These are phyloP conservation scores for Nomada lathburiana DNA, from an alignment of 2,888 invertebrate genomes.

Conservation along the genomic window DNA sequence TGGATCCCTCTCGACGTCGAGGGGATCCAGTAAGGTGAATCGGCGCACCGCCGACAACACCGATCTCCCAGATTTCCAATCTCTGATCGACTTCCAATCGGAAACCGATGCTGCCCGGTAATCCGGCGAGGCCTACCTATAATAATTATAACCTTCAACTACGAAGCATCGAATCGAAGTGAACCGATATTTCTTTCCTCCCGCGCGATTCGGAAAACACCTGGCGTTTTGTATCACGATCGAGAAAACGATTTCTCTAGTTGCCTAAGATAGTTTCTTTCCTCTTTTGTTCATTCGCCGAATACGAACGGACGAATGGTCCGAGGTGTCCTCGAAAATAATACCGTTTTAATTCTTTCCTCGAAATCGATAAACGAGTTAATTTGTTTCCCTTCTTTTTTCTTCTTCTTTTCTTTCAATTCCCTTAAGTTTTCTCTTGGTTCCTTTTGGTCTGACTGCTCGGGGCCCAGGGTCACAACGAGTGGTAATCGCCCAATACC, in stretches of 20 bases:
- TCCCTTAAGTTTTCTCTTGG: slow-evolving; percentile 80
- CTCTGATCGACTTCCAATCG: not conserved
- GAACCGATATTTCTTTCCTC: not conserved
- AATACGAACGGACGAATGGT: not conserved
- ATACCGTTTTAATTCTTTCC: slow-evolving; percentile 2
- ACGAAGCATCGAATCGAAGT: not conserved
- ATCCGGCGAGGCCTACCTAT: not conserved
- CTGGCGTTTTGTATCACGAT: not conserved
- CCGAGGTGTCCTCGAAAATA: not conserved
- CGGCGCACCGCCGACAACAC: too few relatives aligned
- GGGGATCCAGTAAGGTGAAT: not conserved
- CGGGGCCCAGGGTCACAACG: slow-evolving; percentile 84
- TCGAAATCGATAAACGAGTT: not conserved
- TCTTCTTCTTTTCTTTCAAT: too few relatives aligned
- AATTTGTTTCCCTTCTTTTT: not conserved
- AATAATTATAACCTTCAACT: not conserved
- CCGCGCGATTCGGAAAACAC: not conserved
- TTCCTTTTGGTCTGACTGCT: slow-evolving; percentile 80
- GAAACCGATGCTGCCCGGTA: not conserved
- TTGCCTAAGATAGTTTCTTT: not conserved
- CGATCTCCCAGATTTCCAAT: not conserved
- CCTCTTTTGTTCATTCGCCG: not conserved
- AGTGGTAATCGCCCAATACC: slow-evolving; percentile 83
- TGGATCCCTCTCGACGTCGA: too few relatives aligned
- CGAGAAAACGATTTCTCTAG: not conserved